These are phyloP conservation scores for Pasiphila rectangulata DNA, from an alignment of 2,888 invertebrate species.

Conservation along the genomic window DNA sequence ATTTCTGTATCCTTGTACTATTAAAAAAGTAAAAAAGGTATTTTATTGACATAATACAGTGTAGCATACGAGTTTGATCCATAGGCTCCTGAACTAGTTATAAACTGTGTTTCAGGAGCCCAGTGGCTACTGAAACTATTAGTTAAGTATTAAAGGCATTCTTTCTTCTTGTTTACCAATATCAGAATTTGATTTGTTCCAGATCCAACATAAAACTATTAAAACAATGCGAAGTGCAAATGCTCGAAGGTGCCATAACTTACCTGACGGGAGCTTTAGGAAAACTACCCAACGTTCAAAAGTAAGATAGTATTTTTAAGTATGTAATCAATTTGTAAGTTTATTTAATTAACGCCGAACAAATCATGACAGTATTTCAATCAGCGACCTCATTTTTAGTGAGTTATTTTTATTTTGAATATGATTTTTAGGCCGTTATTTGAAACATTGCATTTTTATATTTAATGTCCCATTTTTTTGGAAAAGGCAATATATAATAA, in stretches of 20 bases:
- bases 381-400: constrained; percentile 25
- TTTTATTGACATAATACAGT: no score
- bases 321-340: constrained; percentile 1
- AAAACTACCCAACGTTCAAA: constrained; percentile 47
- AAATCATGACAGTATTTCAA: constrained; percentile 56
- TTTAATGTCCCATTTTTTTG: no score
- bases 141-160: no score
- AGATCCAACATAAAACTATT: constrained; percentile 67
- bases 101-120: no score
- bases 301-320: constrained; percentile 17
- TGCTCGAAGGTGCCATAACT: constrained; percentile 65
- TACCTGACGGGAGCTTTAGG: constrained; percentile 54
- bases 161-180: background rate
- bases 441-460: no score
- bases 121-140: no score
- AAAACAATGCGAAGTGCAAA: constrained; percentile 71
- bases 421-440: background rate
- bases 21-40: no score
- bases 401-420: constrained; percentile 23
- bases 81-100: no score
- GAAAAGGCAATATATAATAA: no score
- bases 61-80: no score
- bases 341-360: constrained; percentile 27
- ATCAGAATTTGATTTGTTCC: constrained; percentile 36
- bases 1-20: no score